Base-by-base conservation (phyloP, 2,113 vertebrate species). In the Oncorhynchus mykiss region DNA sequence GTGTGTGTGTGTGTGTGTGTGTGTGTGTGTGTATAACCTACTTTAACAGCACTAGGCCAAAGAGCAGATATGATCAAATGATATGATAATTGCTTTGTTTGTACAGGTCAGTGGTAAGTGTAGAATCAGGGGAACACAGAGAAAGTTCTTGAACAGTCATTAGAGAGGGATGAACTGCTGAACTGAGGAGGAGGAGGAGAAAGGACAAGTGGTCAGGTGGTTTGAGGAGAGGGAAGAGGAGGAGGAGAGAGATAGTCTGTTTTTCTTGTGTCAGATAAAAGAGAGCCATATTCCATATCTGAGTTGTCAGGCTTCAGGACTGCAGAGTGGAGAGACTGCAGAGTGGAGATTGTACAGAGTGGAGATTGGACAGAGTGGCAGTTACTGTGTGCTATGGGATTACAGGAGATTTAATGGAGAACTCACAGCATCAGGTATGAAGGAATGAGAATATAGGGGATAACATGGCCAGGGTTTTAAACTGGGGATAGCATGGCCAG, bases 341-440 rank as follows among this genome's bases (percentile, higher is more conserved):
- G 59, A 62, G 59, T n/a, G 59, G n/a, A 60, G 0, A 14, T 60
- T 57, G 51, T 14, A 39, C 34, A 39, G 7, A 39, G 34, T n/a
- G 20, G 20, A 60, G 1, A 14, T 22, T 57, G 51, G 51, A 39
- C 39, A 39, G 8, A 39, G 39, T 39, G 8, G 39, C 9, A 45
- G 39, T 45, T 11, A 20, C 59, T 24, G n/a, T 62, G 20, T n/a
- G 59, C 59, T 62, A 62, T 62, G 59, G 59, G 59, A 62, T 5
- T 22, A 62, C 20, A 8, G 59, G n/a, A 81, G 64, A 11, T 78
- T 75, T 88, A 82, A 87, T 73, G 81, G 84, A 86, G 68, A 69
- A 82, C 22, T n/a, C 80, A 62, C 34, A 31, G 74, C 80, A 82
- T 60, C 83, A 91, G 89, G 90, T 91, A 89, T 22, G 59, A 62